These are phyloP conservation scores for Adineta ricciae DNA, from an alignment of 2,888 invertebrate species.

Conservation along the genomic window DNA sequence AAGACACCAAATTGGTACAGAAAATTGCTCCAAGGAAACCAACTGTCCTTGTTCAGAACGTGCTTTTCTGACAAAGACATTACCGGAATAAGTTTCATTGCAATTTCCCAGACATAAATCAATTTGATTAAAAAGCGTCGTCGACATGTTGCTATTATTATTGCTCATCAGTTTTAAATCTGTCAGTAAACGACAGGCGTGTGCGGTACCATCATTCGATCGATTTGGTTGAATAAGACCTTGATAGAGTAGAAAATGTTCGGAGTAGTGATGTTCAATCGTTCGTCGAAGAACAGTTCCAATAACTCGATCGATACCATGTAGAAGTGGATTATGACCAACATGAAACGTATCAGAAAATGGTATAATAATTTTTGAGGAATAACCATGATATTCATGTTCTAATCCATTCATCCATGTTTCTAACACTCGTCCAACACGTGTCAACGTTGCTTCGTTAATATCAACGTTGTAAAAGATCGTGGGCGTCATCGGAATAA, in stretches of 20 bases:
- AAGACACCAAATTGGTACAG: not conserved
- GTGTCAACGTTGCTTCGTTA: not conserved
- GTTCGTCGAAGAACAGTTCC: not conserved
- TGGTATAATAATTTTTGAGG: not conserved
- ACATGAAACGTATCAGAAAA: not conserved
- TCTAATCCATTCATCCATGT: not conserved
- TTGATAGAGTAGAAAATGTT: not conserved
- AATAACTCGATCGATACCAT: not conserved
- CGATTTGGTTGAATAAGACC: not conserved
- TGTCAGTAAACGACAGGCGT: not conserved
- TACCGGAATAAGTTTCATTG: not conserved
- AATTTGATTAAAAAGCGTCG: not conserved
- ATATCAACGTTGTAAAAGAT: not conserved
- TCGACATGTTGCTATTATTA: not conserved
- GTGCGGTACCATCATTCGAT: not conserved
- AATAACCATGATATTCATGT: not conserved
- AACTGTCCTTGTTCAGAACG: not conserved
- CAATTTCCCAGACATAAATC: not conserved
- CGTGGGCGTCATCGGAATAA: not conserved
- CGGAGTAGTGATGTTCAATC: not conserved
- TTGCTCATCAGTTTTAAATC: not conserved
- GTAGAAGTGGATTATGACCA: not conserved
- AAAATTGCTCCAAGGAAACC: not conserved
- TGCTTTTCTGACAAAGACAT: not conserved
- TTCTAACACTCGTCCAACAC: not conserved